These are phyloP conservation scores for Sphenodon punctatus DNA, from an alignment of 2,797 vertebrate species.

Conservation along the genomic window DNA sequence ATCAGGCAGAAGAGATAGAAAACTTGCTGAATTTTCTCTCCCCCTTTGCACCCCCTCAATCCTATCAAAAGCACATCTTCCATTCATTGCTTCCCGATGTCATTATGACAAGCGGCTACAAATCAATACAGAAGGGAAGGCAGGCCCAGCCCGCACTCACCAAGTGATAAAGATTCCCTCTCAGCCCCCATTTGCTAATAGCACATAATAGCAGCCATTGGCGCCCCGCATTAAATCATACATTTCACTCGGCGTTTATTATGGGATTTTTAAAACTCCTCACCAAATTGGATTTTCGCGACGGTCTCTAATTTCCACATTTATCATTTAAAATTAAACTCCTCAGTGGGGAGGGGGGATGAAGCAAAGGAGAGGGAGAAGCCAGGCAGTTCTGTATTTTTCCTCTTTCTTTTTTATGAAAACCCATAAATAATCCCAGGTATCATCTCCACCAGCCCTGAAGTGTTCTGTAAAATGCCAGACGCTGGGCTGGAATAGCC, in stretches of 20 bases:
- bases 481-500: conserved; percentile 54
- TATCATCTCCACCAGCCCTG: conserved; percentile 63
- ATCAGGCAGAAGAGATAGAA: conserved; percentile 86
- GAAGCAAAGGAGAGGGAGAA: no score
- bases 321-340: conserved; percentile 97
- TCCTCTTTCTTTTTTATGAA: conserved; percentile 73
- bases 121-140: conserved; percentile 81
- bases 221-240: conserved; percentile 90
- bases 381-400: conserved; percentile 70
- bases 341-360: conserved; percentile 69
- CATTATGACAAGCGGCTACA: conserved; percentile 85
- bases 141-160: conserved; percentile 74
- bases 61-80: conserved; percentile 84
- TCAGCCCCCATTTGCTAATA: conserved; percentile 88
- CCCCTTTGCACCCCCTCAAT: conserved; percentile 71
- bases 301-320: conserved; percentile 94
- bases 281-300: conserved; percentile 94
- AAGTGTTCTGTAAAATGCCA: conserved; percentile 56
- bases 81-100: conserved; percentile 84
- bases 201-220: conserved; percentile 90
- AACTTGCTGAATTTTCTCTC: conserved; percentile 82
- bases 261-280: conserved; percentile 87
- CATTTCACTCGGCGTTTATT: conserved; percentile 84
- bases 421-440: conserved; percentile 78
- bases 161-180: conserved; percentile 81